A percentile compares a stretch with the other conserved stretches of the same genome.
Conservation (phyloP, 2,113 vertebrate genomes). For the Megaceryle maxima region DNA sequence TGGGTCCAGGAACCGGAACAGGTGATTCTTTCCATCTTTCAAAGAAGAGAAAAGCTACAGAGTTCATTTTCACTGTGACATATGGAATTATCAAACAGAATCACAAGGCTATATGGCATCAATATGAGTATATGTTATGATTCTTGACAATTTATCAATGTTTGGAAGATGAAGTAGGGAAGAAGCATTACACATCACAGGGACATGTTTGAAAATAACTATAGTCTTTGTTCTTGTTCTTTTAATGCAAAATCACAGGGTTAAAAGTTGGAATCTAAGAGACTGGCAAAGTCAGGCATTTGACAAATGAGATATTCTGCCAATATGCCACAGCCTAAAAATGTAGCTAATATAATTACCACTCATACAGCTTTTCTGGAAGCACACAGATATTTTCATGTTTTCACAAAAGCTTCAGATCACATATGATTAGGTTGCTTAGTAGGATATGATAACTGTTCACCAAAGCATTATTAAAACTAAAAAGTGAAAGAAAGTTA, state of each 20-base stretch:
- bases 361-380: not conserved
- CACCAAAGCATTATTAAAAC: slow-evolving; percentile 23
- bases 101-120: not conserved
- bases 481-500: not conserved
- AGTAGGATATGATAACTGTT: not conserved
- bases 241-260: not conserved
- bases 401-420: not conserved
- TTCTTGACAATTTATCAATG: not conserved
- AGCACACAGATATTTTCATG: not conserved
- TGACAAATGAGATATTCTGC: not conserved
- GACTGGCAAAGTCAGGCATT: not conserved
- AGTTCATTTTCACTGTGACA: not conserved
- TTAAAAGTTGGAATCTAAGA: not conserved
- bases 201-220: not conserved
- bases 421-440: not conserved
- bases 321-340: not conserved
- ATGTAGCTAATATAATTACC: not conserved
- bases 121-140: not conserved
- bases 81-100: not conserved
- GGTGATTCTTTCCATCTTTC: not conserved
- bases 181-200: not conserved
- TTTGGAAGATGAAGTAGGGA: not conserved
- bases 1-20: not conserved
- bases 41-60: not conserved
- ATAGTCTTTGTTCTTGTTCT: not conserved